Conservation (phyloP, 2,113 vertebrate genomes). For the Plestiodon gilberti region DNA sequence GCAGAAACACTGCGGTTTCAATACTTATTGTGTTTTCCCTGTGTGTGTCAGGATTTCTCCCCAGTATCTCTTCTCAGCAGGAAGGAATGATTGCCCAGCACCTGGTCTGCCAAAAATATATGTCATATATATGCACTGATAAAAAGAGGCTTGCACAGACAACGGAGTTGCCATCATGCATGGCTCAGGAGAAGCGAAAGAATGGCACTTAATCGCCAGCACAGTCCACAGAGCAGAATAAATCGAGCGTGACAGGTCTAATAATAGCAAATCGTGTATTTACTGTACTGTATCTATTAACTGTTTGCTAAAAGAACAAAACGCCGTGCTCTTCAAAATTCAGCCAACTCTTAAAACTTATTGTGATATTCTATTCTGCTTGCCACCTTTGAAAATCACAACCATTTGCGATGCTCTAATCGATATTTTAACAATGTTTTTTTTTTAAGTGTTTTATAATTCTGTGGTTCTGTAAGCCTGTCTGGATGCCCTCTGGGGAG, state of each 20-base stretch:
- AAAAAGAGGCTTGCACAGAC: background rate
- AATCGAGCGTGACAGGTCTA: constrained; percentile 11
- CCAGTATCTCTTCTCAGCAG: constrained; percentile 59
- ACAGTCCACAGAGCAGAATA: constrained; percentile 19
- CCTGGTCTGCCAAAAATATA: constrained; percentile 56
- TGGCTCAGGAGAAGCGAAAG: constrained; percentile 36
- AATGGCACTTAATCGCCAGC: constrained; percentile 3
- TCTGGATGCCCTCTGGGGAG: too few species aligned
- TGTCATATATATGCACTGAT: constrained; percentile 40
- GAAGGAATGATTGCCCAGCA: constrained; percentile 17
- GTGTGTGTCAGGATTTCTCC: constrained; percentile 25
- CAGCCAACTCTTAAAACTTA: background rate
- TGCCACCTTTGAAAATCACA: too few species aligned
- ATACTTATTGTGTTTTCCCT: constrained; percentile 28
- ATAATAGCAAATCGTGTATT: constrained; percentile 25
- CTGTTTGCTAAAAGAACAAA: background rate
- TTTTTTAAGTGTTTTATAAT: too few species aligned
- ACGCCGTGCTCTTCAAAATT: background rate
- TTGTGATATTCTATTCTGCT: background rate
- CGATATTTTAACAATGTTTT: too few species aligned
- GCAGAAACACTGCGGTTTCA: constrained; percentile 38
- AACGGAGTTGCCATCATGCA: background rate
- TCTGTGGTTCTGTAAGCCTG: too few species aligned
- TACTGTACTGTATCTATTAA: constrained; percentile 21
- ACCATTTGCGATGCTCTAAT: too few species aligned